Base-by-base conservation (phyloP, 2,113 vertebrate species). In the Oophaga pumilio region DNA sequence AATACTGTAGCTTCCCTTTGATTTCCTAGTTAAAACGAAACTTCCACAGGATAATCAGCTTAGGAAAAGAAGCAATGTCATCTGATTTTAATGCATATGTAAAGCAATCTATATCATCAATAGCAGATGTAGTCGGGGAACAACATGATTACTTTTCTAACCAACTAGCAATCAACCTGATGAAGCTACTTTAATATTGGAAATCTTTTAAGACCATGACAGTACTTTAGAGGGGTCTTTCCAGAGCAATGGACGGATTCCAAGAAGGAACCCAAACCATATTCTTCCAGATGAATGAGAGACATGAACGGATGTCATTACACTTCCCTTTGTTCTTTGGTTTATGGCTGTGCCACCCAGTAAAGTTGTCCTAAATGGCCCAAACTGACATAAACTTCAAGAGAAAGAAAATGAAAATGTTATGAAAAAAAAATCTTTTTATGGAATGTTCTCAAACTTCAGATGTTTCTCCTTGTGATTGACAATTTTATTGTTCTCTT, bases 41-140 rank as follows among this genome's bases (percentile, higher is more conserved):
- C 90, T 53, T 83, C 76, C 82, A 73, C 86, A 89, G 88, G 56
- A 85, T 90, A 91, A 83, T 86, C 85, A 89, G 77, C 50, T 89
- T 81, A 88, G 87, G 82, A 69, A 22, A 64, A 76, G 22, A 83
- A 66, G 53, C 59, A 64, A 83, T 88, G 81, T 56, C 87, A 84
- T 84, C 71, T 84, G 87, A 83, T 24, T 88, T 62, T 60, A 88
- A 77, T 77, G 71, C 50, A 68, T 84, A 77, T 68, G 26, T 68
- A 64, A 83, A 77, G 80, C 57, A 83, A 88, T 77, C 80, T 84
- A 84, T 84, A 88, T 88, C 81, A 88, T 88, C 59, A 88, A 88
- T 83, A 84, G 81, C 87, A 88, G 87, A 88, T 88, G 87, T 88
- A 88, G 80, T 79, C 81, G 57, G 81, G 73, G 81, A 84, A 88